Conservation (phyloP, 2,888 invertebrate species). For the Bimastos eiseni region DNA sequence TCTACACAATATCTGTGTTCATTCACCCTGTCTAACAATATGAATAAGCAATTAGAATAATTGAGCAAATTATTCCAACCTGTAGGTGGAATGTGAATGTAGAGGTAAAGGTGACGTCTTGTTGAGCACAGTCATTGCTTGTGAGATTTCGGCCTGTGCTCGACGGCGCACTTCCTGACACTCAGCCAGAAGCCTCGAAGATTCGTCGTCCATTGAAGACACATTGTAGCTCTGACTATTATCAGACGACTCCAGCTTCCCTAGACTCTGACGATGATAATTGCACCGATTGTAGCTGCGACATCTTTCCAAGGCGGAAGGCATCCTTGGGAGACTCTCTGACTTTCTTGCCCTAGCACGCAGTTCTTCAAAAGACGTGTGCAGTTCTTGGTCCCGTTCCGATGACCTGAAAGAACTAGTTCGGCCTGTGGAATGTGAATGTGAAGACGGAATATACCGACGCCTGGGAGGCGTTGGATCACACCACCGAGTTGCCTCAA, state of each 20-base stretch:
- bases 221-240: neutral
- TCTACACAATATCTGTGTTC: neutral
- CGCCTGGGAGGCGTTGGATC: neutral
- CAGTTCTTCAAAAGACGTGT: neutral
- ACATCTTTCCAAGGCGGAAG: neutral
- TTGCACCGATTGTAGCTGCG: neutral
- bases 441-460: slow-evolving; percentile 10
- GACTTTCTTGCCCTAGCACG: neutral
- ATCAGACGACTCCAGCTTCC: neutral
- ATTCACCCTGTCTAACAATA: neutral
- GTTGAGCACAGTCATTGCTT: slow-evolving; percentile 39
- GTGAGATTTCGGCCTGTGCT: slow-evolving; percentile 37
- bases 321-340: neutral
- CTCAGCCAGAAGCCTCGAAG: slow-evolving; percentile 39
- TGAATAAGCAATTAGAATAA: neutral
- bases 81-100: slow-evolving; percentile 13
- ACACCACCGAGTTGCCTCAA: slow-evolving; percentile 27
- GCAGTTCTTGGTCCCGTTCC: neutral
- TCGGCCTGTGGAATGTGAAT: slow-evolving; percentile 4
- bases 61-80: neutral
- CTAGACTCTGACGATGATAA: neutral
- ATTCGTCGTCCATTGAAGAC: slow-evolving; percentile 38
- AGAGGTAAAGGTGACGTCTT: neutral
- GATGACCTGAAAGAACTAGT: neutral
- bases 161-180: slow-evolving; percentile 37